These are phyloP conservation scores for Aphelenchoides bicaudatus DNA, from an alignment of 2,888 invertebrate genomes.

Conservation along the genomic window DNA sequence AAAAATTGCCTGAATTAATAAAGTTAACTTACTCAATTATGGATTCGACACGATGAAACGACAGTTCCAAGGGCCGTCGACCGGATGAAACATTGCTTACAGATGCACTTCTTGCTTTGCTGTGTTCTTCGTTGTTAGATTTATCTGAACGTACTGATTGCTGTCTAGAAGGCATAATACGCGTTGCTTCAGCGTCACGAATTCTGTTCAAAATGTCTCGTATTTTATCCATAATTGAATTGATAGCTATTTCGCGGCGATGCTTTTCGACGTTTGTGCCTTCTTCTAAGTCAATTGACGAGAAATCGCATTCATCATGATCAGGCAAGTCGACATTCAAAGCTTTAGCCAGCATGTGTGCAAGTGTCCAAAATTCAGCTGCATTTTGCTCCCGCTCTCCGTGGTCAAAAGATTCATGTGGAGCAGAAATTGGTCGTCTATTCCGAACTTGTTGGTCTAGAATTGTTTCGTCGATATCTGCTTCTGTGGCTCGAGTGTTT, in stretches of 20 bases:
- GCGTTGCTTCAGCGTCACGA: neutral
- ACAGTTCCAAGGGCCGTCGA: too few species aligned
- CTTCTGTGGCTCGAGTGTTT: constrained; percentile 14
- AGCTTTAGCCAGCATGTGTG: constrained; percentile 17
- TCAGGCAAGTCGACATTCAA: constrained; percentile 22
- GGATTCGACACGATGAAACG: neutral
- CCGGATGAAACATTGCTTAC: neutral
- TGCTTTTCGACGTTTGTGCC: constrained; percentile 15
- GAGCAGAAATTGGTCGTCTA: neutral
- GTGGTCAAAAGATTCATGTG: too few species aligned
- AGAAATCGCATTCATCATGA: constrained; percentile 4
- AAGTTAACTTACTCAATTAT: constrained; percentile 5
- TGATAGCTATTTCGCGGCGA: constrained; percentile 25
- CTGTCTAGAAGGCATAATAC: constrained; percentile 2
- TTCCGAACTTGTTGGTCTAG: neutral
- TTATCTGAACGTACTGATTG: constrained; percentile 5
- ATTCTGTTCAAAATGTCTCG: constrained; percentile 3
- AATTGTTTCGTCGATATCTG: constrained; percentile 10
- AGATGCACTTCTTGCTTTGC: neutral
- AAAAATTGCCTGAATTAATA: too few species aligned
- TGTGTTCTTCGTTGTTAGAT: constrained; percentile 8
- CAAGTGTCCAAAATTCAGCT: constrained; percentile 24
- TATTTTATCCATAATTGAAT: constrained; percentile 21
- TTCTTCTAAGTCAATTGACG: constrained; percentile 20
- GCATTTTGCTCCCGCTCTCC: constrained; percentile 4